These are phyloP conservation scores for Philonicus albiceps DNA, from an alignment of 2,888 invertebrate species.

Conservation along the genomic window DNA sequence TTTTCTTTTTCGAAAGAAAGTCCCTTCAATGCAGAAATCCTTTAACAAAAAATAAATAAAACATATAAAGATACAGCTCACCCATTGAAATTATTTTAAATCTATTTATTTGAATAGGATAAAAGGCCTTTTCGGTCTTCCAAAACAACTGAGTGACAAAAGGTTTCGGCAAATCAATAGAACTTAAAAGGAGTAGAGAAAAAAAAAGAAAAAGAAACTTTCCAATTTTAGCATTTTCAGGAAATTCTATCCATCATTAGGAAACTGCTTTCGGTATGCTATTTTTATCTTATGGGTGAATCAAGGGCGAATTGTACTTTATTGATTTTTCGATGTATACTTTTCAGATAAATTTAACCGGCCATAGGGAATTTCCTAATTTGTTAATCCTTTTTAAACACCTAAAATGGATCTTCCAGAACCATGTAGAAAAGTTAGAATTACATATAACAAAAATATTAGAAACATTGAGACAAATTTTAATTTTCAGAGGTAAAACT, in stretches of 20 bases:
- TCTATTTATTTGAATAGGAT: neutral
- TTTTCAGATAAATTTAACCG: neutral
- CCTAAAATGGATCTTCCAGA: no score
- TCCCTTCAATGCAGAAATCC: neutral
- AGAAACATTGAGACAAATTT: no score
- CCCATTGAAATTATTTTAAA: neutral
- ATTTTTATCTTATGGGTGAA: neutral
- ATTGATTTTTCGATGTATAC: neutral
- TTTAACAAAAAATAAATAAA: neutral
- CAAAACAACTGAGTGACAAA: neutral
- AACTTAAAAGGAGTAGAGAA: neutral
- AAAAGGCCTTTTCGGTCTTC: neutral
- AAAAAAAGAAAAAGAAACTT: neutral
- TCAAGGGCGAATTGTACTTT: neutral
- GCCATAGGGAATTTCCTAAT: neutral
- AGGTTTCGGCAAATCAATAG: neutral
- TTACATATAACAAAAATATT: no score
- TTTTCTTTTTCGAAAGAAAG: neutral
- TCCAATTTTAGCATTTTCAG: neutral
- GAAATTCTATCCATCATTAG: neutral
- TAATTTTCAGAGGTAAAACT: no score
- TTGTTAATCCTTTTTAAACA: no score
- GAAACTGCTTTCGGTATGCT: neutral
- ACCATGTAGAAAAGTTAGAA: no score
- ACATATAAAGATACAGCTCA: neutral